Base-by-base conservation (phyloP, 2,797 vertebrate genomes). In the Perodicticus potto region DNA sequence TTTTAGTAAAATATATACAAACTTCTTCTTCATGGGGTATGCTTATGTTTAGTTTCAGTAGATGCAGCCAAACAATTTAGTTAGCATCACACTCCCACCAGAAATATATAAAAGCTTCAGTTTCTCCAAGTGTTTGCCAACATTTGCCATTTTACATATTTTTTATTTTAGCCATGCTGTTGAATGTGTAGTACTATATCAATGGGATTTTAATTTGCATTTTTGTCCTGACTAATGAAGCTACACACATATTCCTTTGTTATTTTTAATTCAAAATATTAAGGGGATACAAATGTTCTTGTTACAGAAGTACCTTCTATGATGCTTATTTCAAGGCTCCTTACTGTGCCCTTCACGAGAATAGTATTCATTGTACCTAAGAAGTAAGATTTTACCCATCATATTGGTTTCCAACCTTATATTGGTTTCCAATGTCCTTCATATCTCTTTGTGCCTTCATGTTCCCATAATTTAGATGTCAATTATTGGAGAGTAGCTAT, bases 171-270 rank as follows among this genome's bases (percentile, higher is more conserved):
- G 6, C 23, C 13, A 43, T 67, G 65, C n/a, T 80, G 0, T 32
- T 61, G 17, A 43, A 10, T 49, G 74, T 61, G 57, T 32, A 27
- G 37, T 43, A 43, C 3, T 57, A 86, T 43, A 2, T 84, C 81
- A 92, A 17, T 43, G 16, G 23, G 27, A 61, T 57, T 95, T 83
- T 37, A 78, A 80, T 94, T 74, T 89, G 34, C 11, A 86, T 73
- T 40, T 80, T 92, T 59, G 73, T 53, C 9, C 25, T 88, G 37
- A 69, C n/a, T 93, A 73, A 63, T 19, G n/a, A 88, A 67, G 19
- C 20, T 53, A 86, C 59, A 13, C 17, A 49, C 14, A 3, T 70
- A 81, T 73, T 29, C 19, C 53, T 92, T 85, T 53, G 16, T 70
- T n/a, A 67, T 67, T 67, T 67, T 67, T 67, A n/a, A 67, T 67